Base-by-base conservation (phyloP, 2,113 vertebrate genomes). In the Cavia porcellus region DNA sequence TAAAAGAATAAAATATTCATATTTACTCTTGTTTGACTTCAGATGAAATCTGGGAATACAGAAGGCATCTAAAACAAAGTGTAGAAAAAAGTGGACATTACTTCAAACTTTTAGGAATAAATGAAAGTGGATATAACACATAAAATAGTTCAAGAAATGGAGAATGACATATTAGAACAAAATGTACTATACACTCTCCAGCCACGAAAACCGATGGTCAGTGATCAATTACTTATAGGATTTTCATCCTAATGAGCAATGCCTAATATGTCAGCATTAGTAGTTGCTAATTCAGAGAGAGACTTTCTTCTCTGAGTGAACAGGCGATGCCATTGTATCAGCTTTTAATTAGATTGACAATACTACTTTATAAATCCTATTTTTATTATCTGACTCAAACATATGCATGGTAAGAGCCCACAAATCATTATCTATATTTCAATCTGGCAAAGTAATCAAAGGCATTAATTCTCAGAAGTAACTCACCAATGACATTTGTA, bases 281-380 rank as follows among this genome's bases (percentile, higher is more conserved):
- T 57, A 96, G 72, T 19, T 47, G 89, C 75, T 86, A 90, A 32
- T 70, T 88, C 19, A 88, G 81, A 79, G 30, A 95, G 55, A 57
- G 42, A 3, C 6, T 88, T 0, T 45, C 17, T 14, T 55, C 62
- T 87, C 57, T 91, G 45, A 92, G 13, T 89, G 91, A 96, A 10
- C 0, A 81, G 86, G 45, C 77, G 10, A 68, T 66, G 4, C 15
- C 50, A 93, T 47, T 2, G 57, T 42, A 25, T 70, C 35, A 1
- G 35, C 84, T 89, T 66, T 93, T 90, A 83, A 96, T n/a, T n/a
- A 96, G 87, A 42, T 70, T 93, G 2, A 80, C 96, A 88, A 94
- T 17, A 96, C n/a, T 0, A 55, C 19, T 80, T 92, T 14, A 64
- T 1, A 64, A 0, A 80, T 62, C 7, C 0, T 45, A 1, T 74